Base-by-base conservation (phyloP, 2,888 invertebrate genomes). In the Lycophotia porphyrea region DNA sequence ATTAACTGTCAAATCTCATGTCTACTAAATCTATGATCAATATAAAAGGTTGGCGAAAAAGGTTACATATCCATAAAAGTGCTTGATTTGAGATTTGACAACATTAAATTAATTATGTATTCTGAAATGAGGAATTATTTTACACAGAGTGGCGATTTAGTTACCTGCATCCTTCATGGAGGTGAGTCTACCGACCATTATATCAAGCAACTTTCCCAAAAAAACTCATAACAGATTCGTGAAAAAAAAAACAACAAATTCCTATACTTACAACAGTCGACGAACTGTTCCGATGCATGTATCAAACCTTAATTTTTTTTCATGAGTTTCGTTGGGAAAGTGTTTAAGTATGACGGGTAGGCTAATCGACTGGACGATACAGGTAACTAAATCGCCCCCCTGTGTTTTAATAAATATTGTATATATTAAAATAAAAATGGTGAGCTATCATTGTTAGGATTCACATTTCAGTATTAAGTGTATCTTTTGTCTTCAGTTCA, bases 401-500 rank as follows among this genome's bases (percentile, higher is more conserved):
- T 52, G n/a, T n/a, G 24, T 9, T 24, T 47, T 47, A 8, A 21
- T 47, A 47, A 47, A 47, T 2, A 21, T 47, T 21, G n/a, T n/a
- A n/a, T n/a, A n/a, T n/a, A n/a, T n/a, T n/a, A n/a, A 9, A 24
- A 52, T n/a, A 61, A 27, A 27, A 42, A 55, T 42, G 11, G 15
- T 5, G n/a, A 31, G n/a, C 2, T 65, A 31, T 13, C 7, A 18
- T 66, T 63, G 18, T n/a, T 21, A 64, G 18, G 11, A 15, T 5
- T 52, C 15, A 27, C 44, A 42, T 73, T 74, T 49, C 60, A 47
- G 9, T 66, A 24, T 80, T 68, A 65, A 66, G 13, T 70, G 63
- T 77, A 0, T 67, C n/a, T 79, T 84, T 81, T 77, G 69, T 74
- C 55, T 58, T 52, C 84, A 92, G 92, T 31, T 73, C 76, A 86